Percentiles rank a stretch among this genome's conserved stretches.
Evolutionary conservation across 92 coral and sea anemone species (phyloP).

Genomic region (Porites cylindrica): DNA sequence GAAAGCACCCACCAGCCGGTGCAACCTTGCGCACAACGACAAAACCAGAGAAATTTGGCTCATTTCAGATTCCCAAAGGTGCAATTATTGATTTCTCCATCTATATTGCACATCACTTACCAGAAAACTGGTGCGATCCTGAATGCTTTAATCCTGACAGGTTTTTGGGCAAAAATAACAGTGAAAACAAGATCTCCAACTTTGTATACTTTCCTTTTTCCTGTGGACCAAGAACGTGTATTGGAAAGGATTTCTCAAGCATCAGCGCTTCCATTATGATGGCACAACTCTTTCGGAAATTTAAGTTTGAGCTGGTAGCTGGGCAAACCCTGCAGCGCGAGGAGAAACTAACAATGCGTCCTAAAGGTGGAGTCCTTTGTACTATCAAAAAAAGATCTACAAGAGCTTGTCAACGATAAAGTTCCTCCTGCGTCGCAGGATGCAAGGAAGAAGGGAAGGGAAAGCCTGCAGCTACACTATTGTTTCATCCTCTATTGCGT

Average conservation of each 20-base stretch:
- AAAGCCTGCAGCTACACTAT: too few species aligned
- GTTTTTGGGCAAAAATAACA: slow-evolving; percentile 35
- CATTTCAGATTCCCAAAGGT: slow-evolving; percentile 66
- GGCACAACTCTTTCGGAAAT: slow-evolving; percentile 76
- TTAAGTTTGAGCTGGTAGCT: slow-evolving; percentile 65
- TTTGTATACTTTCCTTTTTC: slow-evolving; percentile 81
- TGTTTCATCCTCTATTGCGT: too few species aligned
- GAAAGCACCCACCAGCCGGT: slow-evolving; percentile 76
- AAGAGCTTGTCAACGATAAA: not conserved
- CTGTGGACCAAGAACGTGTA: slow-evolving; percentile 82
- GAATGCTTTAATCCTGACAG: slow-evolving; percentile 75
- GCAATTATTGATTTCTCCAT: slow-evolving; percentile 17
- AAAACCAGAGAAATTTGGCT: slow-evolving; percentile 65
- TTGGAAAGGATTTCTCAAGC: slow-evolving; percentile 83
- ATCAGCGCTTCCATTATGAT: slow-evolving; percentile 77
- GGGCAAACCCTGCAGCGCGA: slow-evolving; percentile 47
- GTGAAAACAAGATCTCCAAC: slow-evolving; percentile 48
- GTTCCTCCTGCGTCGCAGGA: too few species aligned
- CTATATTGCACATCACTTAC: slow-evolving; percentile 46
- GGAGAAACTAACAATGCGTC: slow-evolving; percentile 63
- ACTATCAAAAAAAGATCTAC: slow-evolving; percentile 17
- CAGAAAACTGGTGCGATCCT: slow-evolving; percentile 75
- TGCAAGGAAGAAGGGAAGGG: too few species aligned
- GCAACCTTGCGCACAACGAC: slow-evolving; percentile 25
- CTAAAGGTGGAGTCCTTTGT: slow-evolving; percentile 79